Evolutionary conservation across 1,140 invertebrate genomes (phyloP), one percentile per base, ranked within the genome.

Genomic region (Halyomorpha halys): DNA sequence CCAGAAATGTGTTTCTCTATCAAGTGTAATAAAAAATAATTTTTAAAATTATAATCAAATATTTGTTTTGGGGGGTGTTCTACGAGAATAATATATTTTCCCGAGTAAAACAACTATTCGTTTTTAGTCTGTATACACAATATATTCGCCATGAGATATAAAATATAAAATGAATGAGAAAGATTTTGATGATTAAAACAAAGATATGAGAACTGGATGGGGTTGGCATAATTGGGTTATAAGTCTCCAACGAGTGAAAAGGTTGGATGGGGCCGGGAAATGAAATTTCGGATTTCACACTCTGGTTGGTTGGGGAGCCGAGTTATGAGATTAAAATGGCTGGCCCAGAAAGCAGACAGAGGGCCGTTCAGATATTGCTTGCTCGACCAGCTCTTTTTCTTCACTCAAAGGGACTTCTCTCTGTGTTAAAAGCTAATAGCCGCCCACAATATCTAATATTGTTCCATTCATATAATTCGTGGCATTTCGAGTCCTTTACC

Each of bases 261-360:
- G 47, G n/a, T 49, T 49, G 47, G 47, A 18, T 49, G 47, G n/a
- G 47, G 47, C 47, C 21, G 47, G 47, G 47, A 49, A 49, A 49
- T 49, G 47, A 49, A 49, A 49, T 49, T 49, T 49, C 47, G 47
- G 47, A 49, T 49, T 49, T 49, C 47, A 49, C 47, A 49, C 47
- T 49, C 47, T 49, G 47, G n/a, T 49, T 49, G n/a, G n/a, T 21
- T 21, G n/a, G n/a, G 21, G 47, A 49, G 47, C n/a, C 47, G 47
- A 49, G 47, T 49, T 49, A 49, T 49, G 47, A 49, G 47, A 49
- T 49, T 49, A 49, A 49, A 49, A 49, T 21, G 47, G 47, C 47
- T 49, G 47, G 47, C 47, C 47, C 5, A 49, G 47, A 49, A 49
- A 49, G 21, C 47, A 49, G 47, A 39, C 47, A 49, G 47, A 18